A percentile compares a stretch with the other conserved stretches of the same genome.
Evolutionary conservation across 2,113 vertebrate species (phyloP).

Genomic region (Tyrannus savana): DNA sequence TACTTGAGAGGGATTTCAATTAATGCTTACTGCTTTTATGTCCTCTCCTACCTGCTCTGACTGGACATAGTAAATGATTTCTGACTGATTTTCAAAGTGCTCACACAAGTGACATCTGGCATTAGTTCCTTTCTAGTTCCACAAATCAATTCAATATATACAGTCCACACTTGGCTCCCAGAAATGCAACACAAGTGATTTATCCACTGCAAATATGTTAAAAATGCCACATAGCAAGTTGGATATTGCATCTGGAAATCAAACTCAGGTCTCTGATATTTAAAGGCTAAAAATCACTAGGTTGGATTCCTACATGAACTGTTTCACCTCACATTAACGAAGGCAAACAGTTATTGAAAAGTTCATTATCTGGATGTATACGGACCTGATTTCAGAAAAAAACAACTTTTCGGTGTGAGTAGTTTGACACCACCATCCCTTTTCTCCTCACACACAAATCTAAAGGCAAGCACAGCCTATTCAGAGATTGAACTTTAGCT

Average conservation of each 20-base stretch:
- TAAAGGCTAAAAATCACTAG: not conserved
- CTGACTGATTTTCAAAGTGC: not conserved
- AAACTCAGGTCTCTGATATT: not conserved
- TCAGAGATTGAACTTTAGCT: conserved; percentile 43
- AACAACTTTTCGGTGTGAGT: not conserved
- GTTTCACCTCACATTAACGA: not conserved
- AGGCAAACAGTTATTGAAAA: not conserved
- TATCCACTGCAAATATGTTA: not conserved
- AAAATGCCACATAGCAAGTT: not conserved
- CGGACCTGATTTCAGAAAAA: not conserved
- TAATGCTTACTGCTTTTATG: not conserved
- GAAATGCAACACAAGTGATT: not conserved
- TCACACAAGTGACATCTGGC: not conserved
- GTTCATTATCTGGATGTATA: not conserved
- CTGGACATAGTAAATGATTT: not conserved
- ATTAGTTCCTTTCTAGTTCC: not conserved
- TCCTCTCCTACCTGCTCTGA: not conserved
- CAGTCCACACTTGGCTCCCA: not conserved
- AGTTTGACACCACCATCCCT: not conserved
- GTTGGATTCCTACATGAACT: not conserved
- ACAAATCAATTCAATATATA: not conserved
- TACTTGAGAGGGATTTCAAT: not conserved
- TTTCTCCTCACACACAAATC: not conserved
- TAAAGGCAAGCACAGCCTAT: not conserved
- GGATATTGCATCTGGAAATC: not conserved